These are phyloP conservation scores for Nasonovia ribisnigri DNA, from an alignment of 2,888 invertebrate genomes.

Conservation along the genomic window DNA sequence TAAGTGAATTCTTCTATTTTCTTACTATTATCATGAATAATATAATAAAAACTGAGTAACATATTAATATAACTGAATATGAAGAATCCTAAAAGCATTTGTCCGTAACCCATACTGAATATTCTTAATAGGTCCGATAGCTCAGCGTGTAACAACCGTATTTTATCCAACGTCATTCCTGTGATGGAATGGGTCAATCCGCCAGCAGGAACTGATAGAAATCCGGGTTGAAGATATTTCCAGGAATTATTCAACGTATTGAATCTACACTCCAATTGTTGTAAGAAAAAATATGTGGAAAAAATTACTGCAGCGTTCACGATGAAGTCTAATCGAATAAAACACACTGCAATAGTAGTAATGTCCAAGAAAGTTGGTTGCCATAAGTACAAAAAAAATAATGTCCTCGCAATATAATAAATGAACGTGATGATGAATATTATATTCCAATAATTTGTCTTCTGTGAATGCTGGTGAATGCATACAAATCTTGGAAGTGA, in stretches of 20 bases:
- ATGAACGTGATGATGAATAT: not conserved
- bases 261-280: not conserved
- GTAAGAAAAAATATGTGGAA: not conserved
- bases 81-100: not conserved
- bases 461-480: not conserved
- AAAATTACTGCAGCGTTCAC: not conserved
- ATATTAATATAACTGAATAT: not conserved
- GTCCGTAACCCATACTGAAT: not conserved
- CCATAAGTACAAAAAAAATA: accelerated
- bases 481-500: not conserved
- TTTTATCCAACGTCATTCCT: not conserved
- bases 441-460: not conserved
- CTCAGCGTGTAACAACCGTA: not conserved
- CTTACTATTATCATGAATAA: too few species aligned
- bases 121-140: not conserved
- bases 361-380: not conserved
- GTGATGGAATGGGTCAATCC: not conserved
- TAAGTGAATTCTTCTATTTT: too few species aligned
- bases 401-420: not conserved
- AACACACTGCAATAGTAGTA: accelerated
- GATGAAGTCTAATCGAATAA: not conserved
- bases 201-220: not conserved
- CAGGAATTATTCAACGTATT: not conserved
- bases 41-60: not conserved
- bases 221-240: not conserved